Percentiles rank a stretch among this genome's conserved stretches.
Conservation (phyloP, 2,113 vertebrate species). For the Callionymus lyra region DNA sequence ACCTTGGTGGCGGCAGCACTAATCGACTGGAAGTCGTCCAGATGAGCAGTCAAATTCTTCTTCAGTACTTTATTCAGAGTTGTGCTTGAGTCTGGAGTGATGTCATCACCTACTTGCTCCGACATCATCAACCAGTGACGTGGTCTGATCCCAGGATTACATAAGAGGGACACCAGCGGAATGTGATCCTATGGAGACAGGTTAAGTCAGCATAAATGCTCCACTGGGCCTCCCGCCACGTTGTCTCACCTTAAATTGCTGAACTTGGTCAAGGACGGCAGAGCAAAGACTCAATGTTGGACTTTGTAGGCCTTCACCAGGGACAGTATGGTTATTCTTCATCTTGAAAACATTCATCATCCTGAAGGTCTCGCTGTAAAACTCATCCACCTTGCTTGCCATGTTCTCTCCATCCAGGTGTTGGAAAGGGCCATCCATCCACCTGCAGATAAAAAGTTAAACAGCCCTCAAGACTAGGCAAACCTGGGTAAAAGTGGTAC, state of each 20-base stretch:
- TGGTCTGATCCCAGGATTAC: constrained; percentile 80
- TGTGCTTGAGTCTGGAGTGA: constrained; percentile 82
- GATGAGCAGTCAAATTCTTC: constrained; percentile 72
- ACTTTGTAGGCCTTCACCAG: constrained; percentile 52
- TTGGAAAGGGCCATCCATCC: constrained; percentile 87
- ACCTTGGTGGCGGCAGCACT: constrained; percentile 89
- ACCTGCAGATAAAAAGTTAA: constrained; percentile 39
- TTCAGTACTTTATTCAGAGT: constrained; percentile 86
- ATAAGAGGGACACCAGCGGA: constrained; percentile 78
- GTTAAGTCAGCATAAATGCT: too few species aligned
- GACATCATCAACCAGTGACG: constrained; percentile 92
- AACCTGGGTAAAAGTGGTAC: constrained; percentile 48
- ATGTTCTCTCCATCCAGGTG: constrained; percentile 82
- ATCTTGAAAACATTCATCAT: constrained; percentile 77
- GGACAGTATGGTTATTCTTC: constrained; percentile 74
- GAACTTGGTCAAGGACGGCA: constrained; percentile 78
- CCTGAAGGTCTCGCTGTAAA: constrained; percentile 80
- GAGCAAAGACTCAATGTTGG: constrained; percentile 69
- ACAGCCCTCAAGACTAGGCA: neutral
- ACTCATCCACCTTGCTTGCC: constrained; percentile 83
- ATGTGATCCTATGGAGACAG: constrained; percentile 69
- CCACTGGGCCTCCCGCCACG: too few species aligned
- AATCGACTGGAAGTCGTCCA: constrained; percentile 79
- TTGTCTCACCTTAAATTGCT: constrained; percentile 77
- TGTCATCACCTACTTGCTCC: constrained; percentile 73